These are phyloP conservation scores for Pangasius sanitwongsei DNA, from an alignment of 2,797 vertebrate species.

Conservation along the genomic window DNA sequence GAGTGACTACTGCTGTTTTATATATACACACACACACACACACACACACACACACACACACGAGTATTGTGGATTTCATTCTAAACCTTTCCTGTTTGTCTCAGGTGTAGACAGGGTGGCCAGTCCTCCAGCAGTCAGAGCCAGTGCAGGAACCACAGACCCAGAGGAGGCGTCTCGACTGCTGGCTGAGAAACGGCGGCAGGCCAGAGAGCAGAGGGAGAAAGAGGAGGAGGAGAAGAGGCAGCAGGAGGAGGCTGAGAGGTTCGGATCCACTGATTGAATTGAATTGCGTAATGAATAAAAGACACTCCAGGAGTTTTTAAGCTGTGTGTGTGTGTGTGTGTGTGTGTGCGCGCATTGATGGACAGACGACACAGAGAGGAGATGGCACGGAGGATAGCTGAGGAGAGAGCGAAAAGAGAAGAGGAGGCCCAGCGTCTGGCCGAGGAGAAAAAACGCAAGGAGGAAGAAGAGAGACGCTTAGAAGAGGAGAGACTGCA, in stretches of 20 bases:
- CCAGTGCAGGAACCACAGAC: slow-evolving; percentile 89
- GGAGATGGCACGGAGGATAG: slow-evolving; percentile 85
- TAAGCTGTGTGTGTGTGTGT: slow-evolving; percentile 50
- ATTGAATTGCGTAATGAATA: neutral
- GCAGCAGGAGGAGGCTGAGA: slow-evolving; percentile 85
- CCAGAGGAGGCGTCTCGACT: slow-evolving; percentile 91
- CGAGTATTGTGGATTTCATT: neutral
- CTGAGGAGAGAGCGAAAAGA: slow-evolving; percentile 82
- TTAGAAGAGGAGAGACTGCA: slow-evolving; percentile 78
- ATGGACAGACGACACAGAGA: slow-evolving; percentile 83
- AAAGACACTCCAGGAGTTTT: neutral
- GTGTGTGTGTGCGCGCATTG: slow-evolving; percentile 51
- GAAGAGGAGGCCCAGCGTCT: slow-evolving; percentile 82
- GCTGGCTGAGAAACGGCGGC: slow-evolving; percentile 87
- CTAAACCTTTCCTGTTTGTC: neutral
- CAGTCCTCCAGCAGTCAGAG: slow-evolving; percentile 68
- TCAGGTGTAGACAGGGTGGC: slow-evolving; percentile 57
- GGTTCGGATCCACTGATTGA: slow-evolving; percentile 66
- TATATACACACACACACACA: neutral
- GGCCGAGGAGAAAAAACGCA: slow-evolving; percentile 73
- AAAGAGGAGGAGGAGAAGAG: slow-evolving; percentile 85
- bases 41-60: neutral
- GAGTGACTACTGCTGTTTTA: neutral
- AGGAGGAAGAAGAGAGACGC: slow-evolving; percentile 76
- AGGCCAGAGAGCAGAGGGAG: slow-evolving; percentile 92